Evolutionary conservation across 1,140 invertebrate genomes (phyloP), one percentile per base, ranked within the genome.

Genomic region (Scylla paramamosain): DNA sequence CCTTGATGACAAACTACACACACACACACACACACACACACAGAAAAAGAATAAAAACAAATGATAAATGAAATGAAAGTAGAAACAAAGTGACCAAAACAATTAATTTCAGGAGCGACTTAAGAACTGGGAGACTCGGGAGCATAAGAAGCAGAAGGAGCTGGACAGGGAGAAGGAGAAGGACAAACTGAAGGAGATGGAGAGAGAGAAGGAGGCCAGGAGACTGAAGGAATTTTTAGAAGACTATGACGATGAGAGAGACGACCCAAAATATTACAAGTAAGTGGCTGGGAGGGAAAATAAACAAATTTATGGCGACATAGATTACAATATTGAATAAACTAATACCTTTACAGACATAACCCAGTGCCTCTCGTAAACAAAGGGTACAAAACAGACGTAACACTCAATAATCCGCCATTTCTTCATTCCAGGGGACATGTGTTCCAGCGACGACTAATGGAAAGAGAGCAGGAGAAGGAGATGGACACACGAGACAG

Each of bases 191-290:
- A 98, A 98, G 96, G 98, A 98, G 96, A 98, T 98, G 96, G 99
- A 99, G 96, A 97, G 98, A 94, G 98, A 98, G 96, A 98, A 98
- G 95, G 99, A 99, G 97, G 99, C 99, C 0, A 99, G 99, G 97
- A 97, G 98, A 82, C 97, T 99, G 20, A 99, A 99, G 97, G 99
- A 99, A 97, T 99, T 99, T 97, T 97, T 99, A 14, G 99, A 99
- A 97, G 99, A 99, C 97, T 99, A 99, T 97, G 99, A 99, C 97
- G 99, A 99, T 97, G 99, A 99, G 97, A 97, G 99, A 89, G 99
- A 99, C 97, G 99, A 99, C 97, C 97, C 98, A 45, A 99, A 99
- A 97, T 99, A 99, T 97, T 99, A 99, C 97, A 99, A 99, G 98
- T 98, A 97, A 97, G 97, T 97, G 16, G 1, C 12, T 3, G 59